A percentile compares a stretch with the other conserved stretches of the same genome.
Conservation (phyloP, 1,140 invertebrate genomes). For the Oreohelix idahoensis region DNA sequence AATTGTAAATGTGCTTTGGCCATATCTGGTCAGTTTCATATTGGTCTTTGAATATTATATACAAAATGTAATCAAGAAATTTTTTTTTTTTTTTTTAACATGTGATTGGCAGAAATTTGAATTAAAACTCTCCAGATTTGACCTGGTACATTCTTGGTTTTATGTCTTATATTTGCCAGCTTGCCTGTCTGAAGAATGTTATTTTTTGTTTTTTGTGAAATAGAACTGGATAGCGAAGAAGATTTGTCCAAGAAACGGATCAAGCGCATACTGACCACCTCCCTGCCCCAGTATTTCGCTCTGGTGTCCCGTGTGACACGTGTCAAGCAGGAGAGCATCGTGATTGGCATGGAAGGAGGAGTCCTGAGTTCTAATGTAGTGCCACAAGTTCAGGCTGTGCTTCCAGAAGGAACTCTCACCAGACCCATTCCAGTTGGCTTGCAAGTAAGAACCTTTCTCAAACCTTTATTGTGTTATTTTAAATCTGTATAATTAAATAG, state of each 20-base stretch:
- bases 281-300: slow-evolving; percentile 99
- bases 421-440: slow-evolving; percentile 99
- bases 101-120: too few species aligned
- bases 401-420: slow-evolving; percentile 97
- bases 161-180: not conserved
- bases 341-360: slow-evolving; percentile 97
- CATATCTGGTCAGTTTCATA: too few species aligned
- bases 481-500: too few species aligned
- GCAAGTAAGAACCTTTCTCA: slow-evolving; percentile 98
- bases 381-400: slow-evolving; percentile 98
- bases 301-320: slow-evolving; percentile 96
- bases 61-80: too few species aligned
- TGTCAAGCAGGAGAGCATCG: slow-evolving; percentile 95
- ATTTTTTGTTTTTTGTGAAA: not conserved
- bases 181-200: not conserved
- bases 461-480: too few species aligned
- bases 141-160: not conserved
- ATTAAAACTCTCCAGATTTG: not conserved
- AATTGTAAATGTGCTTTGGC: too few species aligned
- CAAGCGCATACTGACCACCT: slow-evolving; percentile 95
- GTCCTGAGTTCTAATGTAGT: slow-evolving; percentile 98
- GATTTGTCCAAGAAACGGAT: slow-evolving; percentile 89
- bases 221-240: slow-evolving; percentile 91
- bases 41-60: too few species aligned
- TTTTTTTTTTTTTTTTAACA: too few species aligned